phyloP scores from a whole-genome alignment of 2,797 vertebrate genomes.

The Chaetophractus vellerosus region DNA sequence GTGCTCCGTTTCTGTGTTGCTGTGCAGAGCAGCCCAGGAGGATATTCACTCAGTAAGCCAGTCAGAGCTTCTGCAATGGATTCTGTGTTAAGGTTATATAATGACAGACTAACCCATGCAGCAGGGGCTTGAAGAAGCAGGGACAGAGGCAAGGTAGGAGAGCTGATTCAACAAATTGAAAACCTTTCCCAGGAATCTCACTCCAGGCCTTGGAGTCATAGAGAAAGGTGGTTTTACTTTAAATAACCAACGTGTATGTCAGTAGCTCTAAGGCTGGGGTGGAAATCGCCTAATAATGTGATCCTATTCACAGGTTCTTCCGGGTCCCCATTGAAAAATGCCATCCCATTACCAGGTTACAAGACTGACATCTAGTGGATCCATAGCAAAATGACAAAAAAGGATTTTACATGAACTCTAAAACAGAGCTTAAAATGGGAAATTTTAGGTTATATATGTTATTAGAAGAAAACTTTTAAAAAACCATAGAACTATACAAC shows the following conservation, averaged over 20 bases:
- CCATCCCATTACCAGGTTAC: slow-evolving; percentile 87
- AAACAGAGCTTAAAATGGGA: neutral
- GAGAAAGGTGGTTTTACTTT: slow-evolving; percentile 67
- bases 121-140: neutral
- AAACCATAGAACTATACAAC: too few relatives aligned
- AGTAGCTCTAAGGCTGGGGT: slow-evolving; percentile 58
- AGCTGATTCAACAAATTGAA: slow-evolving; percentile 68
- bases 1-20: neutral
- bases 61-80: neutral
- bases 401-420: neutral
- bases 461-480: too few relatives aligned
- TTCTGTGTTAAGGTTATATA: slow-evolving; percentile 72
- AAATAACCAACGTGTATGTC: slow-evolving; percentile 71
- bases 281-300: slow-evolving; percentile 77
- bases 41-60: neutral
- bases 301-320: slow-evolving; percentile 34
- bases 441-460: too few relatives aligned
- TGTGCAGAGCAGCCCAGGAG: neutral
- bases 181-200: slow-evolving; percentile 51
- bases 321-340: slow-evolving; percentile 34
- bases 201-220: slow-evolving; percentile 15
- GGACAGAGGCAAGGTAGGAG: neutral
- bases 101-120: slow-evolving; percentile 59
- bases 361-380: slow-evolving; percentile 92
- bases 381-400: slow-evolving; percentile 74